These are phyloP conservation scores for Hyla sarda DNA, from an alignment of 2,113 vertebrate genomes.

Conservation along the genomic window DNA sequence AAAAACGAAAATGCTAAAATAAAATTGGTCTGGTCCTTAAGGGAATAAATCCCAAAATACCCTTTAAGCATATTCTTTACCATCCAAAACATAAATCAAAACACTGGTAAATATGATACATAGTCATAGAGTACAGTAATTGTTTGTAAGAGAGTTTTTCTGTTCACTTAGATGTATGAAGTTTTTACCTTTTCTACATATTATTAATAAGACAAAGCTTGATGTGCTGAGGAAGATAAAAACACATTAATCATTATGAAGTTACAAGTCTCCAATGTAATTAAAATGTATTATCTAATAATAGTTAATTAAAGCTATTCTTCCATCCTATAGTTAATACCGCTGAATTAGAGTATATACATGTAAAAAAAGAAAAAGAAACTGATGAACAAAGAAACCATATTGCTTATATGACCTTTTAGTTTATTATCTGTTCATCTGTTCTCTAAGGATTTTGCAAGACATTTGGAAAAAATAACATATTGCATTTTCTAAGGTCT, in stretches of 20 bases:
- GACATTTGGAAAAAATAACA: constrained; percentile 51
- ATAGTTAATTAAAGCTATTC: constrained; percentile 18
- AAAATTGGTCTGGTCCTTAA: too few species aligned
- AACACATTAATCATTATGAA: constrained; percentile 37
- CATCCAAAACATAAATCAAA: too few species aligned
- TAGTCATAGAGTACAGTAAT: too few species aligned
- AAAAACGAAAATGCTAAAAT: too few species aligned
- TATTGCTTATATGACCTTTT: constrained; percentile 53
- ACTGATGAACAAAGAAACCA: constrained; percentile 11
- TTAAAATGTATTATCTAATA: constrained; percentile 32
- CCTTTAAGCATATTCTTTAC: too few species aligned
- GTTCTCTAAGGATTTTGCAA: constrained; percentile 31
- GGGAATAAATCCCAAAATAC: too few species aligned
- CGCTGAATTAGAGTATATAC: not conserved
- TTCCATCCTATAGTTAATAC: constrained; percentile 27
- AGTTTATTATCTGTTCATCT: constrained; percentile 51
- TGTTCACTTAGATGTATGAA: too few species aligned
- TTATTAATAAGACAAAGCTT: constrained; percentile 17
- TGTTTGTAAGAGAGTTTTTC: too few species aligned
- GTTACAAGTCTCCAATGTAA: constrained; percentile 15
- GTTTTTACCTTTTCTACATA: not conserved
- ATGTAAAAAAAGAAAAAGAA: constrained; percentile 35
- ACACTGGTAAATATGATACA: too few species aligned
- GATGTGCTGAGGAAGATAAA: not conserved
- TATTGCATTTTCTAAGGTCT: constrained; percentile 8